Base-by-base conservation (phyloP, 2,797 vertebrate genomes). In the Sphenodon punctatus region DNA sequence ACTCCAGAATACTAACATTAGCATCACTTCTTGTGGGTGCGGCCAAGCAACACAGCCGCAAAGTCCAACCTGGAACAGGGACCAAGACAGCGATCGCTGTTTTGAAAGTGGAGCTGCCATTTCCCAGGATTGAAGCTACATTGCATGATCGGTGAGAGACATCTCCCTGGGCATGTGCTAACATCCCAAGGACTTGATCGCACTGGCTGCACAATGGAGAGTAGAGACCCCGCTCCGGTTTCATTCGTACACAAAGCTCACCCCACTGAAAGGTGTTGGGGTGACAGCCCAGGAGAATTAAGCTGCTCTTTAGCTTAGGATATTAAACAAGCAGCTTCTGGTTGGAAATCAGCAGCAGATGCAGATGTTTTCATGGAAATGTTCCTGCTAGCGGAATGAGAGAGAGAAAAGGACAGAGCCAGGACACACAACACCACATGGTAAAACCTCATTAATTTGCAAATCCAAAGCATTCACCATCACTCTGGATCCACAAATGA, bases 351-450 rank as follows among this genome's bases (percentile, higher is more conserved):
- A 59, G 13, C 6, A 48, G 58, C 67, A 17, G 49, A 10, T 41
- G n/a, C 51, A 41, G 45, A 19, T 25, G 42, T 15, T 13, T 13
- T 7, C 22, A 30, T 1, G 30, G 4, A 8, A 49, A 17, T 3
- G 22, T 5, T 61, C 55, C 3, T 1, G 8, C 38, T 39, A 7
- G 38, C 4, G 38, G 45, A n/a, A 38, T 0, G 8, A 27, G 0
- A 3, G 45, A 22, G 32, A 63, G 41, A 48, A 36, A 39, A 27
- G 11, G 61, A 25, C 0, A 0, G 32, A n/a, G 30, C 11, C 64
- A 22, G 7, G 20, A 22, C 46, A 22, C 45, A 10, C 22, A 23
- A 22, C n/a, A n/a, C n/a, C 34, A 55, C 7, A 1, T 23, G 55
- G 19, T 6, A 34, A 36, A 32, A 30, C 17, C 10, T 30, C 3